These are phyloP conservation scores for Huso huso DNA, from an alignment of 2,797 vertebrate genomes.

Conservation along the genomic window DNA sequence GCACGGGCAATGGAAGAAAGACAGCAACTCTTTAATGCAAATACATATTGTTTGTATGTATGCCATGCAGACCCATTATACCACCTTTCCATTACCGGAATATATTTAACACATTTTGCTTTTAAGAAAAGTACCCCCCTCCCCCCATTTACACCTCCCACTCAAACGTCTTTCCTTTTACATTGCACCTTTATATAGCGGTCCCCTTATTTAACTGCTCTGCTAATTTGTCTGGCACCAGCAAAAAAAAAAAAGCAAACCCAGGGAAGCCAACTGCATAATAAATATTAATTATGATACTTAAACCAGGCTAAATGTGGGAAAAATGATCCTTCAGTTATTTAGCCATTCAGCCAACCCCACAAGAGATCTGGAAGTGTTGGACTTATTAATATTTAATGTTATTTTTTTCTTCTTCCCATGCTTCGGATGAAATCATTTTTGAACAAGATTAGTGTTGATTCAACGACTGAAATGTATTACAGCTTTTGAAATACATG, in stretches of 20 bases:
- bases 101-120: not conserved
- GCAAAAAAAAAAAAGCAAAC: not conserved
- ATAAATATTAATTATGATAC: not conserved
- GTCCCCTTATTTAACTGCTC: not conserved
- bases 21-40: not conserved
- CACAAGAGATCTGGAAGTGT: not conserved
- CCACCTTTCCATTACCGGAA: not conserved
- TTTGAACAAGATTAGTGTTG: not conserved
- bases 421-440: not conserved
- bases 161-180: not conserved
- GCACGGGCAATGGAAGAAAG: not conserved
- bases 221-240: not conserved
- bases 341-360: conserved; percentile 4
- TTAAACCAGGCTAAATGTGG: not conserved
- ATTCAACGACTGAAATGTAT: too few species aligned
- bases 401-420: not conserved
- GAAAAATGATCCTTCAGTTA: not conserved
- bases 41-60: not conserved
- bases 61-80: not conserved
- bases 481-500: too few species aligned
- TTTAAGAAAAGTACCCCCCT: not conserved
- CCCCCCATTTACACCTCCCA: too few species aligned
- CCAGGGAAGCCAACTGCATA: too few species aligned
- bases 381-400: not conserved
- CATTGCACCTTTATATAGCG: not conserved